A percentile compares a stretch with the other conserved stretches of the same genome.
These are phyloP conservation scores for Eilema depressum DNA, from an alignment of 2,888 invertebrate genomes.

Conservation along the genomic window DNA sequence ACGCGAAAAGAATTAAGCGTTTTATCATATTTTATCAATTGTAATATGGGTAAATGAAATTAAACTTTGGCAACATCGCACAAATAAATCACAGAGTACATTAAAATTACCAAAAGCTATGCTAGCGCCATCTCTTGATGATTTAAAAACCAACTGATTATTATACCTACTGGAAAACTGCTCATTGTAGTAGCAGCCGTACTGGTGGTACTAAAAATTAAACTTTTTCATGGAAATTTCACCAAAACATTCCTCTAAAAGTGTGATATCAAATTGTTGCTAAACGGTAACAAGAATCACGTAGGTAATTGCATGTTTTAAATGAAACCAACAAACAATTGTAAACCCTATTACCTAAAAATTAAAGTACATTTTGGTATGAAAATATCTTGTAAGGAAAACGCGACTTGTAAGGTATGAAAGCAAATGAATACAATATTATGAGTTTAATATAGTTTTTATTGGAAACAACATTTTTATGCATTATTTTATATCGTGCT, in stretches of 20 bases:
- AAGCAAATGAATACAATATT: slow-evolving; percentile 34
- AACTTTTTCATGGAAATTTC: not conserved
- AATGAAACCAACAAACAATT: not conserved
- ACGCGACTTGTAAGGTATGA: slow-evolving; percentile 36
- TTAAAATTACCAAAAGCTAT: no score
- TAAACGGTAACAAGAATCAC: slow-evolving; percentile 47
- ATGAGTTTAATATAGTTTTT: slow-evolving; percentile 35
- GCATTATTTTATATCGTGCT: slow-evolving; percentile 20
- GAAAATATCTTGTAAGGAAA: slow-evolving; percentile 18
- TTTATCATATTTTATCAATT: no score
- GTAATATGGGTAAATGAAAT: no score
- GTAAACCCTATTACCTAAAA: not conserved
- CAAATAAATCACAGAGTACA: no score
- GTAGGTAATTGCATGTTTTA: slow-evolving; percentile 33
- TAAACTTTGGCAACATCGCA: no score
- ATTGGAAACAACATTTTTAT: slow-evolving; percentile 31
- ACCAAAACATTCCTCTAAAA: slow-evolving; percentile 17
- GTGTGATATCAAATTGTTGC: slow-evolving; percentile 45
- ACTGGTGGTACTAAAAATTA: not conserved
- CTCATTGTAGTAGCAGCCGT: not conserved
- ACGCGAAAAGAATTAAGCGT: no score
- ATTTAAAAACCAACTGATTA: no score
- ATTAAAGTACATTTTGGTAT: slow-evolving; percentile 18
- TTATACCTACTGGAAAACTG: no score
- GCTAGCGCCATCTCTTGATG: no score